Evolutionary conservation across 2,888 invertebrate genomes (phyloP).

Genomic region (Argynnis bischoffii): DNA sequence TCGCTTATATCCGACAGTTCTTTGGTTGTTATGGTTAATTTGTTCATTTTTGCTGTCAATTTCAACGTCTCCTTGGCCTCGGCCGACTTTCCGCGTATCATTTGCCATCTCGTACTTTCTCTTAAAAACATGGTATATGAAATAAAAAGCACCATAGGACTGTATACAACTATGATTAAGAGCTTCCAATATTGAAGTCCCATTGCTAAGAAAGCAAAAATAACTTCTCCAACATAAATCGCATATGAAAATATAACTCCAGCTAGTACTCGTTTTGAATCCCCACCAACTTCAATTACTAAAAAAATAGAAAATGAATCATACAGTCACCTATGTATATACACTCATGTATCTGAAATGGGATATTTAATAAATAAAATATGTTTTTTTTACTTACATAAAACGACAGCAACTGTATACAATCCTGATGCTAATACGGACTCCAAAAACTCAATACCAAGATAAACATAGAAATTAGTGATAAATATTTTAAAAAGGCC

Average conservation of each 20-base stretch:
- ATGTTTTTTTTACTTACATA: conserved; percentile 53
- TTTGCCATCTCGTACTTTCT: conserved; percentile 70
- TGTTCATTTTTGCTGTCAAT: conserved; percentile 55
- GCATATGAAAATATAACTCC: conserved; percentile 67
- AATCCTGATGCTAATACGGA: conserved; percentile 64
- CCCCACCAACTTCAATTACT: conserved; percentile 71
- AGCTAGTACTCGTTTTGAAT: conserved; percentile 61
- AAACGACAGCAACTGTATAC: conserved; percentile 65
- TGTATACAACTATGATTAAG: conserved; percentile 56
- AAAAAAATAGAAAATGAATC: conserved; percentile 37
- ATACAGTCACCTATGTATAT: neutral
- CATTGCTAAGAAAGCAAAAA: conserved; percentile 63
- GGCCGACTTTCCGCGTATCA: conserved; percentile 58
- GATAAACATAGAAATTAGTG: conserved; percentile 57
- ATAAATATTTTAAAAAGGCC: conserved; percentile 63
- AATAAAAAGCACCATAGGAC: conserved; percentile 58
- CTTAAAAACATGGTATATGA: conserved; percentile 53
- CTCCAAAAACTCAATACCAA: conserved; percentile 63
- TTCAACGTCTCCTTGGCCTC: conserved; percentile 60
- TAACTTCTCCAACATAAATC: conserved; percentile 63
- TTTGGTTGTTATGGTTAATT: conserved; percentile 50
- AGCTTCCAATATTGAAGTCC: conserved; percentile 64
- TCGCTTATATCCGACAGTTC: conserved; percentile 58
- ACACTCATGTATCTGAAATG: neutral
- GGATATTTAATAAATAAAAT: neutral